Conservation (phyloP, 2,113 vertebrate genomes). For the Amia ocellicauda region DNA sequence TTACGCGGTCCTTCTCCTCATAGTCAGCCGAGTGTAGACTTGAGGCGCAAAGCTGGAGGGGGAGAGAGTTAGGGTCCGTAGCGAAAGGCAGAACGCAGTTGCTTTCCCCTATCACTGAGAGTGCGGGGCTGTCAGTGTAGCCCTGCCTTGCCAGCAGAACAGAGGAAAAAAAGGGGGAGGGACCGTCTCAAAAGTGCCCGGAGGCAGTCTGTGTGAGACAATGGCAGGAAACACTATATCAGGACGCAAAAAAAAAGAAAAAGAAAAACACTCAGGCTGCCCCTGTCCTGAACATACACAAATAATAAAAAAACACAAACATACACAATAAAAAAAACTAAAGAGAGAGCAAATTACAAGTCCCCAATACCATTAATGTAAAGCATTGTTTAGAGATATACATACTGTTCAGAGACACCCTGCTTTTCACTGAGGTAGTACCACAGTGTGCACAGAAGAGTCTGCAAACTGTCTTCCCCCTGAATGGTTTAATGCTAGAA, state of each 20-base stretch:
- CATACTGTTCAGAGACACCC: too few species aligned
- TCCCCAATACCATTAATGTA: too few species aligned
- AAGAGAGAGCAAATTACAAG: too few species aligned
- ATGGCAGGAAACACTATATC: conserved; percentile 61
- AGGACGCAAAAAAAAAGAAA: conserved; percentile 43
- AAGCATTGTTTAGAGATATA: too few species aligned
- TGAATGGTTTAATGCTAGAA: too few species aligned
- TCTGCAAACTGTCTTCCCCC: too few species aligned
- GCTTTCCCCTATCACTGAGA: conserved; percentile 45
- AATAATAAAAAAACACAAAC: conserved; percentile 44
- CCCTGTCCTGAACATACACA: conserved; percentile 23
- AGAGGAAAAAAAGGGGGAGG: conserved; percentile 42
- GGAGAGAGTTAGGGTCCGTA: conserved; percentile 57
- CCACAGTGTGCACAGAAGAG: too few species aligned
- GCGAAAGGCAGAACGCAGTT: conserved; percentile 49
- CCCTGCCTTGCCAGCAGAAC: conserved; percentile 45
- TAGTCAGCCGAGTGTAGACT: conserved; percentile 34
- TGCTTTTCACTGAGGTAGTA: too few species aligned
- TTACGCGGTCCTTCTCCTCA: conserved; percentile 19
- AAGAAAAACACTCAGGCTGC: conserved; percentile 36
- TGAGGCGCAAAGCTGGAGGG: conserved; percentile 47
- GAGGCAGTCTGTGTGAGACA: conserved; percentile 53
- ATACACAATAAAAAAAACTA: background rate
- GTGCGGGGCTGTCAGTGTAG: conserved; percentile 38
- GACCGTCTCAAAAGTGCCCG: conserved; percentile 45